Evolutionary conservation across 1,140 invertebrate species (phyloP), one percentile per base, ranked within the genome.

Genomic region (Drosophila santomea): DNA sequence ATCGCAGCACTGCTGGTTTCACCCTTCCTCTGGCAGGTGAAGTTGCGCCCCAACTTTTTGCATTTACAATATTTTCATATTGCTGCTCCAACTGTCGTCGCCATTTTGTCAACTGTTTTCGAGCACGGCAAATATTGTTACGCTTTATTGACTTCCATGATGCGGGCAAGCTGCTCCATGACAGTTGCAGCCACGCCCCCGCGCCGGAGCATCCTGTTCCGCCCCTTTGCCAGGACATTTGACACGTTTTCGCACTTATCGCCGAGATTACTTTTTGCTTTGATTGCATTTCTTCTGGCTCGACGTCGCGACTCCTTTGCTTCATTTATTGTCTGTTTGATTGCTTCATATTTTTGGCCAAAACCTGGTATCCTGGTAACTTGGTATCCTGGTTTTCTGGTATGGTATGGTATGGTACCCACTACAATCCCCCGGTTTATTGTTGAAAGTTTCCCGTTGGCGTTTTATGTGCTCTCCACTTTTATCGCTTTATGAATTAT

Each of bases 171-270:
- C 75, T 86, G 62, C 76, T 61, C 62, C 61, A 35, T 72, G 67
- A 74, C 79, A 78, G 60, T 55, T 82, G 78, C 79, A 82, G 58
- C 35, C 68, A 62, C 48, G 48, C 64, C 41, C 44, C 50, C 23
- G 11, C 28, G 25, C 15, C 7, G 50, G 39, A 55, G 60, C 60
- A 63, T 45, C 38, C 50, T 48, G 17, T 8, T 28, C 15, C n/a
- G 12, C 20, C 39, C 10, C 12, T 17, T 15, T 28, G 43, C 52
- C 79, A 61, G 45, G 57, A 51, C 80, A 77, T 74, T 58, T 80
- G 85, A 89, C 84, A 88, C 84, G 84, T 88, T 88, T 88, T 89
- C 77, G 80, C 84, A 88, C 84, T 88, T 88, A 88, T 89, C 84
- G 80, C 73, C 44, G 84, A 88, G 84, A 88, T 88, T 88, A 89